A percentile compares a stretch with the other conserved stretches of the same genome.
Evolutionary conservation across 2,888 invertebrate genomes (phyloP).

Genomic region (Caenorhabditis angaria): DNA sequence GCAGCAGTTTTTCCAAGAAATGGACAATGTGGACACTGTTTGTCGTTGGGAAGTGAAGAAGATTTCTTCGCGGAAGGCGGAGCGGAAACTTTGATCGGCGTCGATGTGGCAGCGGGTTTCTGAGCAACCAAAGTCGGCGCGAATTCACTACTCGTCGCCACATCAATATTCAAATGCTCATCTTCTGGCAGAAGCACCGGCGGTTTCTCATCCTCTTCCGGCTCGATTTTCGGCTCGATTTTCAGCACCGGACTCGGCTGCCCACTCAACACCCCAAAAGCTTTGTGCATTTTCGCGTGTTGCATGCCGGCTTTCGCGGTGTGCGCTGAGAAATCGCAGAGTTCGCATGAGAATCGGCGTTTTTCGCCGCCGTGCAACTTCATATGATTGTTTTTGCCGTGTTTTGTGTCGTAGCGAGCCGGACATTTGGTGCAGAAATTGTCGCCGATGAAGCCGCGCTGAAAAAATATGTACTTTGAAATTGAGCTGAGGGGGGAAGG

Average conservation of each 20-base stretch:
- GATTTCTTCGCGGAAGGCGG: background rate
- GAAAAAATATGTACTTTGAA: background rate
- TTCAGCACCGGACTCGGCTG: constrained; percentile 18
- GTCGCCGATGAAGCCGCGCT: constrained; percentile 4
- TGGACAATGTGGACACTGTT: constrained; percentile 43
- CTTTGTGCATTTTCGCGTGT: constrained; percentile 35
- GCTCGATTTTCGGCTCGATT: background rate
- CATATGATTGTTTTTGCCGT: constrained; percentile 45
- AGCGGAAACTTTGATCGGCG: background rate
- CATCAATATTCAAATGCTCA: background rate
- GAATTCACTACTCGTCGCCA: background rate
- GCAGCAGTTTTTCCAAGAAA: constrained; percentile 10
- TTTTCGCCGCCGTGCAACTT: constrained; percentile 37
- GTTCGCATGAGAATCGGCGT: constrained; percentile 40
- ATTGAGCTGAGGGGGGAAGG: no score
- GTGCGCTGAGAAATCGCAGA: constrained; percentile 46
- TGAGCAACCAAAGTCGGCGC: background rate
- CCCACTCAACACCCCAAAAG: constrained; percentile 29
- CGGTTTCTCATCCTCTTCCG: constrained; percentile 5
- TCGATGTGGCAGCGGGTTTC: constrained; percentile 3
- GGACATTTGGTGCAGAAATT: constrained; percentile 34
- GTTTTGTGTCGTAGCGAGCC: constrained; percentile 32
- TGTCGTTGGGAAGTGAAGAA: background rate
- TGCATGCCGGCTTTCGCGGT: constrained; percentile 38
- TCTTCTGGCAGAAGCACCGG: constrained; percentile 21